A percentile compares a stretch with the other conserved stretches of the same genome.
These are phyloP conservation scores for Lepidurus couesii DNA, from an alignment of 1,140 invertebrate genomes.

Conservation along the genomic window DNA sequence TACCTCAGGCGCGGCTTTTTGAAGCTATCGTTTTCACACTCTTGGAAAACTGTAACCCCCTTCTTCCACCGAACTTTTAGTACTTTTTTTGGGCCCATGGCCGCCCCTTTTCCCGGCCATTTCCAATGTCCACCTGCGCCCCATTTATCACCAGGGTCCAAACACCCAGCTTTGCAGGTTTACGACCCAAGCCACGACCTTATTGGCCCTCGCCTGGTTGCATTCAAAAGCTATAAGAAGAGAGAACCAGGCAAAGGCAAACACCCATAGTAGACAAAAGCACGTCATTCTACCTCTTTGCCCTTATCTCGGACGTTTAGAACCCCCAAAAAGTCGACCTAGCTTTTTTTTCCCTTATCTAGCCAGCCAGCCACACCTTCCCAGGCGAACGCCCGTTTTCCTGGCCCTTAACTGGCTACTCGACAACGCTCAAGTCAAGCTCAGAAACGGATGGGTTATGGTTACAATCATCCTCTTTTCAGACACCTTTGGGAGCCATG, in stretches of 20 bases:
- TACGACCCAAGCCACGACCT: background rate
- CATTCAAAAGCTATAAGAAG: slow-evolving; percentile 16
- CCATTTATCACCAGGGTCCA: background rate
- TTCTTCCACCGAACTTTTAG: too few species aligned
- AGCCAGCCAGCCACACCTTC: slow-evolving; percentile 13
- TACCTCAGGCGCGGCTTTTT: too few species aligned
- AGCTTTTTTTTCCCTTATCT: background rate
- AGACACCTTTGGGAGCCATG: background rate
- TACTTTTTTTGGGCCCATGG: background rate
- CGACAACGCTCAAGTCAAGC: background rate
- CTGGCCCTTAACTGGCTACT: background rate
- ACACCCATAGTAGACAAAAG: background rate
- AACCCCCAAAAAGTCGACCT: background rate
- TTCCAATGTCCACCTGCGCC: slow-evolving; percentile 6
- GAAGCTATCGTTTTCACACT: too few species aligned
- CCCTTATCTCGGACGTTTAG: slow-evolving; percentile 14
- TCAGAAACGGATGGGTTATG: slow-evolving; percentile 8
- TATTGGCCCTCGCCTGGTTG: slow-evolving; percentile 8
- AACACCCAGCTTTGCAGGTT: slow-evolving; percentile 2
- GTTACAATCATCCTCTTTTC: background rate
- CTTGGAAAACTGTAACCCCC: too few species aligned
- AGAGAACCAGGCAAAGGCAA: background rate
- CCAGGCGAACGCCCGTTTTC: background rate
- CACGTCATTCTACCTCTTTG: slow-evolving; percentile 13
- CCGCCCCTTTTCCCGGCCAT: background rate